Evolutionary conservation across 2,888 invertebrate species (phyloP), one percentile per base, ranked within the genome.

Genomic region (Lepeophtheirus nordmannii): DNA sequence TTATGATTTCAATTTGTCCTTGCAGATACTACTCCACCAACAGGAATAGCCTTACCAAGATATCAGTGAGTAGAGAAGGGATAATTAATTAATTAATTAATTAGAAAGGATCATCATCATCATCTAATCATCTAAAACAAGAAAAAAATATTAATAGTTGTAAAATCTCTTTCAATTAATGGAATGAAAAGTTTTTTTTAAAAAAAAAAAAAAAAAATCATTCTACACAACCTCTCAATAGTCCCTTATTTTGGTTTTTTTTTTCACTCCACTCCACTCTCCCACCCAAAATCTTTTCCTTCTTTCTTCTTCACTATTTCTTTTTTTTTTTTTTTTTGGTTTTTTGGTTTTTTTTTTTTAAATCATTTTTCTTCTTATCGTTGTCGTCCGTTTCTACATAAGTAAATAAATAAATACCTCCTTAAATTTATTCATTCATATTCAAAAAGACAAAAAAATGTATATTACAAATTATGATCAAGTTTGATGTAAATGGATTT

Each of bases 11-110:
- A 7, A 30, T 30, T 60, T 60, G n/a, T 60, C 22, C 37, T 60
- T 60, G 10, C 60, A 60, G 60, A 60, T 37, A 37, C 60, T 17
- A 38, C 37, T 60, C 60, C 60, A 22, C 60, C 60, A 37, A 37
- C 60, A 37, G 38, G 30, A 23, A 37, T 38, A 60, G 38, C 60
- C 39, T 23, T 60, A 37, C 60, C 60, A 60, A 60, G 60, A 38
- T 60, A 60, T 23, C 60, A 60, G 37, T 60, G 38, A 60, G 10
- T n/a, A 14, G 14, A n/a, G 53, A 46, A n/a, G 8, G 53, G 53
- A 17, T n/a, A 46, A 46, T n/a, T 46, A 46, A 46, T 3, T 41
- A 11, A 41, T 41, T 3, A 46, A 17, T 17, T 46, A 46, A 5
- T 46, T 17, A 46, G 17, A 17, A 46, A 46, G n/a, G 17, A 46